Conservation (phyloP, 2,888 invertebrate genomes). For the Rugalucina vietnamica region DNA sequence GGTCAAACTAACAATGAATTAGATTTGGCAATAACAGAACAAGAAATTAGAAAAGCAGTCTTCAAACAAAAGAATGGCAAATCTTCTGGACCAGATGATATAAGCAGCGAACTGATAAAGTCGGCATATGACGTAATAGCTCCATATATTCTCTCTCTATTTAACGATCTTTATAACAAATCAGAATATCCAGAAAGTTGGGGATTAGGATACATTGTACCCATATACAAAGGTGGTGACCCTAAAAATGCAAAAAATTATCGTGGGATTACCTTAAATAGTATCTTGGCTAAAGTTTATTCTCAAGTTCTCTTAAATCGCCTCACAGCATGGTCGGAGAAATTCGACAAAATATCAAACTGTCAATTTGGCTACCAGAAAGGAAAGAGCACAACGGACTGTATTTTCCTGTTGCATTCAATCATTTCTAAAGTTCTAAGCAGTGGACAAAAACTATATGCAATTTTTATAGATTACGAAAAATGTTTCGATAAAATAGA, state of each 20-base stretch:
- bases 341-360: not conserved
- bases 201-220: constrained; percentile 37
- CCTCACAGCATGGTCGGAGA: constrained; percentile 4
- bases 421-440: not conserved
- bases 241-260: not conserved
- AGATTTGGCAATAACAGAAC: constrained; percentile 5
- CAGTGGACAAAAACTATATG: not conserved
- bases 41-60: constrained; percentile 12
- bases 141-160: constrained; percentile 14
- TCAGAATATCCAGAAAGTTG: constrained; percentile 27
- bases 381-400: not conserved
- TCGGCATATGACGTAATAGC: constrained; percentile 12
- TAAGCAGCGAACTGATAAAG: constrained; percentile 19
- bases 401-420: not conserved
- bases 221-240: constrained; percentile 26
- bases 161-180: constrained; percentile 14
- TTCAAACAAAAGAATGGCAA: constrained; percentile 18
- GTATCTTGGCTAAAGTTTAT: not conserved
- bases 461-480: not conserved
- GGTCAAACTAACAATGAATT: not conserved
- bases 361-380: constrained; percentile 18
- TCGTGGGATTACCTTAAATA: constrained; percentile 21
- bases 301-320: constrained; percentile 19
- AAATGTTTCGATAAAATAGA: not conserved
- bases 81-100: not conserved